A percentile compares a stretch with the other conserved stretches of the same genome.
Conservation (phyloP, 2,113 vertebrate species). For the Corythornis vintsioides region DNA sequence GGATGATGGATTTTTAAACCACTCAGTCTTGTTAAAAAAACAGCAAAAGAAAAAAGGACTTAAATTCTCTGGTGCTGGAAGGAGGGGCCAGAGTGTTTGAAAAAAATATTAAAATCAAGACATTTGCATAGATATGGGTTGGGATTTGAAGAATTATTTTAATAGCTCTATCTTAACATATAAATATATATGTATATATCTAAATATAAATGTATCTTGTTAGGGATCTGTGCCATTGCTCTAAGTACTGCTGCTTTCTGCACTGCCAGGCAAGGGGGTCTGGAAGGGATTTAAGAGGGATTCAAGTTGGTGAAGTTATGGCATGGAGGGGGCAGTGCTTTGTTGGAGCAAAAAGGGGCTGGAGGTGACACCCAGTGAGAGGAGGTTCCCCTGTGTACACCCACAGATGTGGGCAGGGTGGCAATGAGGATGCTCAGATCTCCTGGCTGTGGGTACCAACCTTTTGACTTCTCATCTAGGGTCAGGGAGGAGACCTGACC, state of each 20-base stretch:
- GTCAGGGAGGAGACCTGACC: not conserved
- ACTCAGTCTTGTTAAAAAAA: not conserved
- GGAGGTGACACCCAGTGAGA: fast-evolving
- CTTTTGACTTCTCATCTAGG: fast-evolving
- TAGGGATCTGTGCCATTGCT: not conserved
- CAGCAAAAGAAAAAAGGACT: fast-evolving
- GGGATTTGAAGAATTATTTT: not conserved
- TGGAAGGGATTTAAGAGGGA: fast-evolving
- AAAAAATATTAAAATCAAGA: not conserved
- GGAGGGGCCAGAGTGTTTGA: not conserved
- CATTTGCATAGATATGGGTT: not conserved
- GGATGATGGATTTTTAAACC: not conserved
- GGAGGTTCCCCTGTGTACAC: too few relatives aligned
- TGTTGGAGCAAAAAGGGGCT: not conserved
- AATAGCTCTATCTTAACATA: not conserved
- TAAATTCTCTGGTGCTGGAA: not conserved
- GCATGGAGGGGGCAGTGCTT: not conserved
- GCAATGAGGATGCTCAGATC: fast-evolving
- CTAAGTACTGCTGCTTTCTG: not conserved
- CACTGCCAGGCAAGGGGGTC: not conserved
- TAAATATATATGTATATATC: too few relatives aligned
- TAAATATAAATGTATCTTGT: not conserved
- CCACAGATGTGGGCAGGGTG: not conserved
- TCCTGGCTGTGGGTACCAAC: fast-evolving
- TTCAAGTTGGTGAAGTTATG: not conserved